A percentile compares a stretch with the other conserved stretches of the same genome.
These are phyloP conservation scores for Octomys mimax DNA, from an alignment of 2,797 vertebrate genomes.

Conservation along the genomic window DNA sequence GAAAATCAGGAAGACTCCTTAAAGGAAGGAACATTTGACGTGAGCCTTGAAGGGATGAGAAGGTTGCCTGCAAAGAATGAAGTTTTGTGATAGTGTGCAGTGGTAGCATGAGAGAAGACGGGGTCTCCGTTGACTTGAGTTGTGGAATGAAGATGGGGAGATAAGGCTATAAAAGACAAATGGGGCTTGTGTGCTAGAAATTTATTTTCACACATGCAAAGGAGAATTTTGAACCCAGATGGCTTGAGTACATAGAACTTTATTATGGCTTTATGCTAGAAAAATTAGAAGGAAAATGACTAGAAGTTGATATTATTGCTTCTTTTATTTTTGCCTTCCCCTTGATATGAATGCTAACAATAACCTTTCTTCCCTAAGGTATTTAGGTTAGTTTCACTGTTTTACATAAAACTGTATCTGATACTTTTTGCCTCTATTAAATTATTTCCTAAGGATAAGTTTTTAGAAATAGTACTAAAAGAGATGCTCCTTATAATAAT, in stretches of 20 bases:
- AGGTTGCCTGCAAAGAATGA: neutral
- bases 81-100: neutral
- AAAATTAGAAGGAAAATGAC: slow-evolving; percentile 23
- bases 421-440: neutral
- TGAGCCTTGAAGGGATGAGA: neutral
- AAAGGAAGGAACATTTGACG: neutral
- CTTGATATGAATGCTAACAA: slow-evolving; percentile 22
- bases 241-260: neutral
- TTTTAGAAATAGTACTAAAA: slow-evolving; percentile 25
- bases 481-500: neutral
- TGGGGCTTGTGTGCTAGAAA: neutral
- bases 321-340: neutral
- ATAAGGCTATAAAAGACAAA: neutral
- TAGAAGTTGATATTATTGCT: slow-evolving; percentile 15
- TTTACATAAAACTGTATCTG: neutral
- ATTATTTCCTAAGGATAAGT: slow-evolving; percentile 8
- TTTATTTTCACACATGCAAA: neutral
- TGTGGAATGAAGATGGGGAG: neutral
- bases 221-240: neutral
- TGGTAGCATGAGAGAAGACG: neutral
- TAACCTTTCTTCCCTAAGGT: neutral
- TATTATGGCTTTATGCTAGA: neutral
- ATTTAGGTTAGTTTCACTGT: neutral
- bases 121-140: neutral
- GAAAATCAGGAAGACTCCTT: neutral